Percentiles rank a stretch among this genome's conserved stretches.
phyloP scores from a whole-genome alignment of 2,888 invertebrate genomes.

The Epinotia brunnichana region DNA sequence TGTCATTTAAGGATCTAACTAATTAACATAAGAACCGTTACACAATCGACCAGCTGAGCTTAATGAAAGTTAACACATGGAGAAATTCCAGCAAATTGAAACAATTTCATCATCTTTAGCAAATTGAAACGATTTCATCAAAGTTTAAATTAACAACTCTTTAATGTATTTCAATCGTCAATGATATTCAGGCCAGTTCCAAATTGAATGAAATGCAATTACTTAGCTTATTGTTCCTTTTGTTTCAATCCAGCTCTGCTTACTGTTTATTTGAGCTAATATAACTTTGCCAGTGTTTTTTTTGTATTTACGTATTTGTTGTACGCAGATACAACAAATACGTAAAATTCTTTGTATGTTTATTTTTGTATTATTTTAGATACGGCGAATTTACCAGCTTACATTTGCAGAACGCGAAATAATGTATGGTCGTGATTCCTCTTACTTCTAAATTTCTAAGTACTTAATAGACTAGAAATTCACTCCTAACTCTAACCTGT shows the following conservation, averaged over 20 bases:
- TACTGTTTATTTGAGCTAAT: neutral
- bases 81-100: neutral
- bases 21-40: no score
- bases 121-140: no score
- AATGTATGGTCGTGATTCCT: no score
- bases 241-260: neutral
- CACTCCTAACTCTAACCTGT: no score
- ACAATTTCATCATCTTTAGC: neutral
- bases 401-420: neutral
- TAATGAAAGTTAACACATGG: neutral
- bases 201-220: slow-evolving; percentile 27
- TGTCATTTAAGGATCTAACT: no score
- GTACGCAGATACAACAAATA: no score
- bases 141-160: slow-evolving; percentile 11
- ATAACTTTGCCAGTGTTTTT: neutral
- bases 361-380: no score
- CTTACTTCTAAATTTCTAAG: no score
- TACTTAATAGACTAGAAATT: no score
- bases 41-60: neutral
- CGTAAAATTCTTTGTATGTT: no score
- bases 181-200: neutral
- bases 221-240: slow-evolving; percentile 1
- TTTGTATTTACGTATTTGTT: neutral
- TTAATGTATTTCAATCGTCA: slow-evolving; percentile 32
- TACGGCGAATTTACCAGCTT: no score